Base-by-base conservation (phyloP, 2,888 invertebrate genomes). In the Atrina japonica region DNA sequence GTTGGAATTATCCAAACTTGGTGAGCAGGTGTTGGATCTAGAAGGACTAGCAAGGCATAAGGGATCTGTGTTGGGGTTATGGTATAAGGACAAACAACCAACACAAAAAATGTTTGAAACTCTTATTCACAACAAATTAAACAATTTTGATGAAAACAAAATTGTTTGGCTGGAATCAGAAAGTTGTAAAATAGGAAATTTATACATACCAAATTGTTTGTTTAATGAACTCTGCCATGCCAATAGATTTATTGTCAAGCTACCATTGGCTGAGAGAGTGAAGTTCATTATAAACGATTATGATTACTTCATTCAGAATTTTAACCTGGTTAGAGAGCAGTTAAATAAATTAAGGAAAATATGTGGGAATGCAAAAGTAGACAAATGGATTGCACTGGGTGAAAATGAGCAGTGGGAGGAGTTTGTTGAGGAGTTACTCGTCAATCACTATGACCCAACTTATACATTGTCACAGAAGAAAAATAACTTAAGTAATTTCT, bases 161-260 rank as follows among this genome's bases (percentile, higher is more conserved):
- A 75, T 78, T 9, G 80, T 84, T 18, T 84, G 82, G 81, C 61
- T 84, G 50, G 84, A 84, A 67, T 83, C 84, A 3, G 83, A 84
- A 64, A 83, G 83, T 67, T n/a, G 58, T 45, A 65, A 68, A n/a
- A 80, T 84, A n/a, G 83, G 84, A 14, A 68, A 56, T 3, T 56
- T 80, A 9, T 16, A 18, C 9, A 71, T 84, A 25, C 84, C 82
- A 3, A 41, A 60, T 7, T 45, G 11, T 14, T 52, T 84, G 47
- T 83, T 83, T 61, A 3, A 66, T 6, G 59, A 68, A 18, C 66
- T 83, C 43, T 70, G 73, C 53, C 40, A 63, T n/a, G 71, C 78
- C 3, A 70, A 76, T n/a, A 64, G 82, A 41, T 75, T 67, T 27
- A 68, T 66, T 60, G 67, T 84, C 1, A 64, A 67, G 40, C 66